Base-by-base conservation (phyloP, 2,888 invertebrate species). In the Pyrrhia umbra region DNA sequence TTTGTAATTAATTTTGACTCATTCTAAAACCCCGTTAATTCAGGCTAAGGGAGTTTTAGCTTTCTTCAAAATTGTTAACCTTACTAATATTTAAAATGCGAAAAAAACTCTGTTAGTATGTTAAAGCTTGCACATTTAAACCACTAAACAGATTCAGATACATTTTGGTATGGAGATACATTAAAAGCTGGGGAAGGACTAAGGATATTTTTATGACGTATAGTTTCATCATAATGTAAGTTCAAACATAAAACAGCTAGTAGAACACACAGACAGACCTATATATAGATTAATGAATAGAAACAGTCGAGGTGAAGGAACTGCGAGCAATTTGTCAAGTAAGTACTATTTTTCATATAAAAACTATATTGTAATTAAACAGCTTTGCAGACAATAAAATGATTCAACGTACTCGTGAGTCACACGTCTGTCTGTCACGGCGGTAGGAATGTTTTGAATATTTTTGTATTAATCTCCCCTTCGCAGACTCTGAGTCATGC, bases 381-480 rank as follows among this genome's bases (percentile, higher is more conserved):
- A 56, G 25, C 6, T 13, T 37, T 34, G 45, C 72, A 79, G 77
- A 84, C 83, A 80, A 82, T 81, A 75, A 67, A 68, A 68, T 84
- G 84, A 84, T 65, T 84, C 85, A 84, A 66, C 77, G 16, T 2
- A 6, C 21, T 47, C 40, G 55, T 85, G 85, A 85, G 40, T 85
- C 84, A 84, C 23, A 42, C 68, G 76, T 67, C 78, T 62, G 76
- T 62, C 68, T 72, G 77, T 70, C 72, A 70, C 66, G 59, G 49
- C 64, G 60, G 23, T 61, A 20, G 68, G 68, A 78, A 82, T 83
- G 81, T 78, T 80, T 83, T 83, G 68, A 78, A 82, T 83, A 82
- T 80, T 80, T 84, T 83, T 84, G 76, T 81, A 77, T 72, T 75
- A 81, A 78, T 79, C 81, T 80, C 68, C 72, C 61, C 73, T 73